A percentile compares a stretch with the other conserved stretches of the same genome.
These are phyloP conservation scores for Aleadryas rufinucha DNA, from an alignment of 2,113 vertebrate genomes.

Conservation along the genomic window DNA sequence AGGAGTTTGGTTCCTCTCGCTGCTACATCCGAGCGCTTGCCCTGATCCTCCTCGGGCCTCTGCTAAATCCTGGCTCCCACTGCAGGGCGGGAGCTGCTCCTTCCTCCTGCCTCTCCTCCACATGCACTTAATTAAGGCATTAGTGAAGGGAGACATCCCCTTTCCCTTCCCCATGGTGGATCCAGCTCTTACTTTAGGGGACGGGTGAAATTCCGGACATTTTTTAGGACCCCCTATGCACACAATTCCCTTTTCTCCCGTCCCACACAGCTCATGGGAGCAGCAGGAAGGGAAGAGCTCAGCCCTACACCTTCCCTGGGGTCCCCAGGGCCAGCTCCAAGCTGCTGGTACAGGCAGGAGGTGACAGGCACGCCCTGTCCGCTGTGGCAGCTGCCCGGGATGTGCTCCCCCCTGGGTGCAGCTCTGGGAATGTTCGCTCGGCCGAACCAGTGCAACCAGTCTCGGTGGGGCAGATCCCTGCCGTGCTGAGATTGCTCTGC, in stretches of 20 bases:
- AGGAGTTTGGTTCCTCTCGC: neutral
- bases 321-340: neutral
- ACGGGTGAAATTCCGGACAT: too few relatives aligned
- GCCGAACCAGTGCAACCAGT: neutral
- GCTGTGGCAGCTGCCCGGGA: fast-evolving
- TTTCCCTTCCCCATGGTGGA: neutral
- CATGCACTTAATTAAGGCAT: neutral
- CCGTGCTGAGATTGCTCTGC: neutral
- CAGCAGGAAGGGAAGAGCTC: neutral
- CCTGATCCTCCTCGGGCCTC: neutral
- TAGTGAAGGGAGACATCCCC: neutral
- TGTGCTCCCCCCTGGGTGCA: neutral
- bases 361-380: fast-evolving
- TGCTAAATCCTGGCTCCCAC: neutral
- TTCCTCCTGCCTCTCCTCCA: neutral
- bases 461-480: neutral
- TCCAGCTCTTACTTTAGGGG: neutral
- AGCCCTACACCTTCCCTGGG: fast-evolving
- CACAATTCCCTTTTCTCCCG: fast-evolving
- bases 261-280: fast-evolving
- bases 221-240: neutral
- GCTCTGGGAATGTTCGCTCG: neutral
- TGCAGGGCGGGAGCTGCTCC: neutral
- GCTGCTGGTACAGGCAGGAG: neutral
- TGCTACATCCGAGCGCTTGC: neutral